phyloP scores from a whole-genome alignment of 2,888 invertebrate species.

The Platycheirus albimanus region DNA sequence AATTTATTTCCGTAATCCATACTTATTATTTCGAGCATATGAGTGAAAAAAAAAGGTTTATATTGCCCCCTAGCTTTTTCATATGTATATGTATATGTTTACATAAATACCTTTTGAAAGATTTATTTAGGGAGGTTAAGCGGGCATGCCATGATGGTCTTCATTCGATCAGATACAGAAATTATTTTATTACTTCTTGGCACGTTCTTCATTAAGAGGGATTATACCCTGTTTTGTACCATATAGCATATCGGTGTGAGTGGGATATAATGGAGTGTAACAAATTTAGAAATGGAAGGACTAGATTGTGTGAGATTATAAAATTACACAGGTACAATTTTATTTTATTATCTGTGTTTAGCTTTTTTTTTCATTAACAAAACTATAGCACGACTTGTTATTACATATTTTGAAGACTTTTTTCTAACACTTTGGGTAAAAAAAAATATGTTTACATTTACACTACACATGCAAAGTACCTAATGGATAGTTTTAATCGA shows the following conservation, averaged over 20 bases:
- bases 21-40: no score
- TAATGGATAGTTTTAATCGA: no score
- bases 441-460: no score
- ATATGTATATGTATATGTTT: no score
- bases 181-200: slow-evolving; percentile 61
- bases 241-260: neutral
- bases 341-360: neutral
- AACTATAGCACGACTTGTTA: neutral
- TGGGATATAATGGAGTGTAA: slow-evolving; percentile 9
- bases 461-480: no score
- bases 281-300: slow-evolving; percentile 10
- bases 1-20: no score
- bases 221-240: neutral
- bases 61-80: no score
- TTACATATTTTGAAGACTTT: no score
- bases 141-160: slow-evolving; percentile 12
- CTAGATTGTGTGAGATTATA: slow-evolving; percentile 22
- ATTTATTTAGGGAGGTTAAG: slow-evolving; percentile 24
- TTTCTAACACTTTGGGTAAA: no score
- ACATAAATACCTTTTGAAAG: slow-evolving; percentile 1
- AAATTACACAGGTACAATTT: neutral
- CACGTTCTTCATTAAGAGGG: slow-evolving; percentile 43
- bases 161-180: slow-evolving; percentile 31
- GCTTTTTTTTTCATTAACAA: neutral
- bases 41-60: no score